Conservation (phyloP, 2,113 vertebrate species). For the Galeopterus variegatus region DNA sequence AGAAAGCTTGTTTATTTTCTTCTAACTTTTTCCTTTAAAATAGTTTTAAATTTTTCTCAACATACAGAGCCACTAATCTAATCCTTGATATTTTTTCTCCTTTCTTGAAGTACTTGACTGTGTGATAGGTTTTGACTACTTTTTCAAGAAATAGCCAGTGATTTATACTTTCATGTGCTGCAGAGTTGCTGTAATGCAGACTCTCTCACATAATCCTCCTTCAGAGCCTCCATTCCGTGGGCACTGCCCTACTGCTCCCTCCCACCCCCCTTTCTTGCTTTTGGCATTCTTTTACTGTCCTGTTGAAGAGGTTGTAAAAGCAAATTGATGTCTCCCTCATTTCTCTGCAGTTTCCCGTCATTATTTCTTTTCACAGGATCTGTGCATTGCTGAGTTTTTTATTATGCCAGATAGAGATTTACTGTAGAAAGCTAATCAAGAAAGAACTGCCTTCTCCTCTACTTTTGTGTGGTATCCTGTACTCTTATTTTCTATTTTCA, state of each 20-base stretch:
- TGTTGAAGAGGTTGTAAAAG: neutral
- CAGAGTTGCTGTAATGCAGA: accelerated
- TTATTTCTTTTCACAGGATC: neutral
- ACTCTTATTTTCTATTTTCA: neutral
- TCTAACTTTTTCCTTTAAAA: neutral
- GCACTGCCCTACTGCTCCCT: accelerated
- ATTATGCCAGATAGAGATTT: neutral
- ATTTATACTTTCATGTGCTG: accelerated
- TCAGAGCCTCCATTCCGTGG: accelerated
- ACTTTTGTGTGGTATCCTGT: neutral
- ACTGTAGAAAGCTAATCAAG: neutral
- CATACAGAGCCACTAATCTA: neutral
- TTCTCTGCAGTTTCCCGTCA: neutral
- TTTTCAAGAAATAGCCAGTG: neutral
- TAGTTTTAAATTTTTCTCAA: neutral
- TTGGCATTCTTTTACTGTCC: no score
- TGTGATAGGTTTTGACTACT: neutral
- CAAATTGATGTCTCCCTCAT: neutral
- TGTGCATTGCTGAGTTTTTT: neutral
- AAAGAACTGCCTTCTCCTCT: neutral
- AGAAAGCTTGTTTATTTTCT: neutral
- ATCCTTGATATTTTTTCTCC: neutral
- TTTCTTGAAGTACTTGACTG: neutral
- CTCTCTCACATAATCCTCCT: accelerated
- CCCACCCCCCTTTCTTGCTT: accelerated